Evolutionary conservation across 2,113 vertebrate species (phyloP).

Genomic region (Bos javanicus): DNA sequence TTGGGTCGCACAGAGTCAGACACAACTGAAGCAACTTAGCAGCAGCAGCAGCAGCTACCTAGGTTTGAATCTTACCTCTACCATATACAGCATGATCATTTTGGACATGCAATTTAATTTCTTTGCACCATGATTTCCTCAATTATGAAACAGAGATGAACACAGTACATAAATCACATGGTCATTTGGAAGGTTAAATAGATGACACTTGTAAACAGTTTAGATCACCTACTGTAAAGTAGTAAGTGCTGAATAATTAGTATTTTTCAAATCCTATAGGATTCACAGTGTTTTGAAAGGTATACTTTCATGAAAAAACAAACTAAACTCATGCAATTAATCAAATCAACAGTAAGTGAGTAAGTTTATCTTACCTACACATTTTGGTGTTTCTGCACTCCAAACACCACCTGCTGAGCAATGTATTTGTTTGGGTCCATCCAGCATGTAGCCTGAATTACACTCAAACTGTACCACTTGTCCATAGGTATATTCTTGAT

Average conservation of each 20-base stretch:
- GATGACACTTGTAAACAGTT: neutral
- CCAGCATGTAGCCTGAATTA: conserved; percentile 50
- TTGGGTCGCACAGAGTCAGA: too few relatives aligned
- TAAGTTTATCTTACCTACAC: conserved; percentile 81
- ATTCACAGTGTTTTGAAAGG: neutral
- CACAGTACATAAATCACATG: neutral
- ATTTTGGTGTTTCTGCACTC: conserved; percentile 81
- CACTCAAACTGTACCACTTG: conserved; percentile 85
- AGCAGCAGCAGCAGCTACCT: neutral
- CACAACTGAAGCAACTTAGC: too few relatives aligned
- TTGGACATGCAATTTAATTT: neutral
- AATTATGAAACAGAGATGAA: neutral
- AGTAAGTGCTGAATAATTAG: neutral
- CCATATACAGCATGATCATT: neutral
- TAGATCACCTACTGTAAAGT: neutral
- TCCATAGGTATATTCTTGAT: conserved; percentile 77
- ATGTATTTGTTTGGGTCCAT: conserved; percentile 76
- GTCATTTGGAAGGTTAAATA: neutral
- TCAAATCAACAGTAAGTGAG: neutral
- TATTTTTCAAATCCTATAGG: neutral
- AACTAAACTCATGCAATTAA: neutral
- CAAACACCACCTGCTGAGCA: conserved; percentile 85
- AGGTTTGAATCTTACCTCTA: neutral
- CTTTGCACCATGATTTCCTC: neutral
- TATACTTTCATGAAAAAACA: neutral